Evolutionary conservation across 2,113 vertebrate species (phyloP).

Genomic region (Rhinopithecus roxellana): DNA sequence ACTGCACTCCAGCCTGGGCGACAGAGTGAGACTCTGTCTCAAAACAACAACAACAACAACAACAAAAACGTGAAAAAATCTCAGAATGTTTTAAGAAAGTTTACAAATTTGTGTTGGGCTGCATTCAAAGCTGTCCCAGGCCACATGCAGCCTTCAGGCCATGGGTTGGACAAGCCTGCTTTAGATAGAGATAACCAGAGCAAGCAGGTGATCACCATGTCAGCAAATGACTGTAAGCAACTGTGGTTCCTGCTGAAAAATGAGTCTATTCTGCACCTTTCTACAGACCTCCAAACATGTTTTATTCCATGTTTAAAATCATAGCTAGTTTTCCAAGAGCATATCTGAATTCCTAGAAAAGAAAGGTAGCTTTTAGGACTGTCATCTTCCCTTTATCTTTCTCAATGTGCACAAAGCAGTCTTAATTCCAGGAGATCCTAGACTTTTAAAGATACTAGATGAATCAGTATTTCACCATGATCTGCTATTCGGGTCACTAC

Average conservation of each 20-base stretch:
- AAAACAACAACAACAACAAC: too few relatives aligned
- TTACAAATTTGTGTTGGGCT: too few relatives aligned
- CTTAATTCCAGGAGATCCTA: conserved; percentile 21
- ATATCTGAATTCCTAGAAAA: conserved; percentile 35
- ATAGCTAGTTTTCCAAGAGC: conserved; percentile 30
- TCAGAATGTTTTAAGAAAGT: too few relatives aligned
- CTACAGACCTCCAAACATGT: background rate
- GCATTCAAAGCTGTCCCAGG: too few relatives aligned
- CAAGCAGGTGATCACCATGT: background rate
- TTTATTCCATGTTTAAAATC: conserved; percentile 6
- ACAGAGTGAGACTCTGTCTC: too few relatives aligned
- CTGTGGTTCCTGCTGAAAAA: background rate
- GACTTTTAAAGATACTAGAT: conserved; percentile 30
- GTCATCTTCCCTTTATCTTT: background rate
- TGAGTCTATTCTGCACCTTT: background rate
- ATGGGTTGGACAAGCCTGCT: background rate
- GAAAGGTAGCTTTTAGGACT: conserved; percentile 37
- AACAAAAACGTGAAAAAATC: rapidly evolving
- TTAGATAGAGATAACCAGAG: background rate
- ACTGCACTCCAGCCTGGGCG: too few relatives aligned
- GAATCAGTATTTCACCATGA: background rate
- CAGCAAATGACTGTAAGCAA: background rate
- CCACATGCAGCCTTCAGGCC: too few relatives aligned
- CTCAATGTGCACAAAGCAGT: background rate
- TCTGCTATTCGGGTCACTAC: background rate